Evolutionary conservation across 1,140 invertebrate species (phyloP).

Genomic region (Eriocheir sinensis): DNA sequence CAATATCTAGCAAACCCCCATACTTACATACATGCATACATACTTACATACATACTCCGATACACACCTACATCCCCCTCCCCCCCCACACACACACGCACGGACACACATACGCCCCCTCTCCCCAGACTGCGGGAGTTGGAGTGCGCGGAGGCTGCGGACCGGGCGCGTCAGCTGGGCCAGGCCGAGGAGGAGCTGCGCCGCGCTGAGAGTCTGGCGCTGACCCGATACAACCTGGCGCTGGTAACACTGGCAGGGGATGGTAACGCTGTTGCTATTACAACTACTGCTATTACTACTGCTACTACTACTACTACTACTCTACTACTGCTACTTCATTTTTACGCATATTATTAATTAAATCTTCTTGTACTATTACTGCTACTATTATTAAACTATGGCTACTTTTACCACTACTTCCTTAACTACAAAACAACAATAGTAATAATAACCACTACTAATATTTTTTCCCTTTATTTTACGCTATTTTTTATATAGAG

Average conservation of each 20-base stretch:
- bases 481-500: too few relatives aligned
- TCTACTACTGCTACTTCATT: background rate
- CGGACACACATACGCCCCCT: background rate
- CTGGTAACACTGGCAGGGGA: too few relatives aligned
- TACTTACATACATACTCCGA: background rate
- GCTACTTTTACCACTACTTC: background rate
- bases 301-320: background rate
- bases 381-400: background rate
- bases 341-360: background rate
- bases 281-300: background rate
- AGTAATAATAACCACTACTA: background rate
- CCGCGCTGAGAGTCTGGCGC: conserved; percentile 34
- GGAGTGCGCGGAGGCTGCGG: background rate
- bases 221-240: conserved; percentile 19
- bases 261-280: too few relatives aligned
- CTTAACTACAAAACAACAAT: background rate
- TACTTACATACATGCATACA: background rate
- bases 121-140: background rate
- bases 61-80: background rate
- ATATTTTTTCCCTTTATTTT: background rate
- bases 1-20: background rate
- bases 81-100: background rate
- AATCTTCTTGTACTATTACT: background rate
- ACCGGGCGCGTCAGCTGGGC: background rate
- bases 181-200: conserved; percentile 31